phyloP scores from a whole-genome alignment of 2,888 invertebrate genomes.

The Chalcis sispes region DNA sequence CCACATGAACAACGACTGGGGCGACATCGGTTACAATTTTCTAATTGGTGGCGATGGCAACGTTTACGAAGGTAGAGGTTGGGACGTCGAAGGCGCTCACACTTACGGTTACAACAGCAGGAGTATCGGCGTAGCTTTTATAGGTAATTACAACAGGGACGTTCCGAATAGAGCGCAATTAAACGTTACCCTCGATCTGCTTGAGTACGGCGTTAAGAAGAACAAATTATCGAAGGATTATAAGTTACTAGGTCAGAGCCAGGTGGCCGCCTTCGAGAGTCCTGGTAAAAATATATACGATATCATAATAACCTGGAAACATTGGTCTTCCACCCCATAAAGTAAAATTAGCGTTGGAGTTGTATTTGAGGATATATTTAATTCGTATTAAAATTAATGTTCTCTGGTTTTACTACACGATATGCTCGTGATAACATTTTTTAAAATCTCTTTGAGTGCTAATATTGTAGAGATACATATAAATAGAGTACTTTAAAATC shows the following conservation, averaged over 20 bases:
- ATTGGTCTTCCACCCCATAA: slow-evolving; percentile 47
- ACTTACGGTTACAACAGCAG: slow-evolving; percentile 81
- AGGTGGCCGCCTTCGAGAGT: slow-evolving; percentile 79
- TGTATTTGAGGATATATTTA: neutral
- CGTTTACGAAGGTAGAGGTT: slow-evolving; percentile 85
- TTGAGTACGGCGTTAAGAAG: slow-evolving; percentile 80
- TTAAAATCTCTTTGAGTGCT: too few relatives aligned
- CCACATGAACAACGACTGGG: slow-evolving; percentile 83
- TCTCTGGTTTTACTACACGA: neutral
- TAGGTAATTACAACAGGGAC: slow-evolving; percentile 82
- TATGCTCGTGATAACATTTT: neutral
- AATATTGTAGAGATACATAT: too few relatives aligned
- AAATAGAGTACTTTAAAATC: too few relatives aligned
- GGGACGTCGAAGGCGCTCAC: slow-evolving; percentile 85
- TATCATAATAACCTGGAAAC: slow-evolving; percentile 51
- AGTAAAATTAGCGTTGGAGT: neutral
- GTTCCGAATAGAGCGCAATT: slow-evolving; percentile 72
- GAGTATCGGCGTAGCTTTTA: slow-evolving; percentile 84
- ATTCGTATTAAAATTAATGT: neutral
- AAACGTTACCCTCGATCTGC: slow-evolving; percentile 80
- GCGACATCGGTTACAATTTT: slow-evolving; percentile 87
- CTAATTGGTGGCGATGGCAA: slow-evolving; percentile 87
- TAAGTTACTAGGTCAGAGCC: slow-evolving; percentile 83
- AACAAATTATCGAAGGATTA: slow-evolving; percentile 82
- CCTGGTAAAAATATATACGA: slow-evolving; percentile 54